Evolutionary conservation across 2,113 vertebrate genomes (phyloP), one percentile per base, ranked within the genome.

Genomic region (Himantopus leucocephalus): DNA sequence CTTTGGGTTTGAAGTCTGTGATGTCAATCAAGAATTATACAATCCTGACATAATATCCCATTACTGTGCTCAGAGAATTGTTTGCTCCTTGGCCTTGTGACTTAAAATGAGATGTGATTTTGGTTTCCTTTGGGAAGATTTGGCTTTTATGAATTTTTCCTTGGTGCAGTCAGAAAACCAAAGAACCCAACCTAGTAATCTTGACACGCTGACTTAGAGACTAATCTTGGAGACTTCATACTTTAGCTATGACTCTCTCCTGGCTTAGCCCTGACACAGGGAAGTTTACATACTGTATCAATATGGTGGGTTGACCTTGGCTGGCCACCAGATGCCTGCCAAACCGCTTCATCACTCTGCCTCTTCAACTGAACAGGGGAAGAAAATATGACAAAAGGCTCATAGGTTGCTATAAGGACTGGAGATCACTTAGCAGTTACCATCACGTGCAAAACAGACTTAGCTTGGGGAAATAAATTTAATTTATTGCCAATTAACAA

Each of bases 341-440:
- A 56, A 52, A 8, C 29, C 22, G 9, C 15, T 76, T 20, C 85
- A 1, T 27, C 32, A 8, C 24, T 62, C 21, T 30, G 73, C 24
- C 34, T 81, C 7, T 18, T 77, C 39, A 68, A 8, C 21, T 73
- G 24, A 3, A 24, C 1, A 2, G 21, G 29, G 62, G 29, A 30
- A 35, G 17, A 76, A 93, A 41, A 55, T 64, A 41, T 0, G 2
- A 48, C 2, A 1, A 5, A 50, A 76, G 21, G 6, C 35, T 63
- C 0, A 0, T 58, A 59, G 2, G 9, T 59, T 3, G 1, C 56
- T 37, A 24, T 74, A 37, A 66, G 22, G n/a, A 58, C 12, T 26
- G 53, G 41, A 77, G 15, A 55, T 67, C 8, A 30, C 6, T 68
- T 7, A 12, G 18, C 32, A 20, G 4, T 74, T 87, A 68, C 16